phyloP scores from a whole-genome alignment of 1,140 invertebrate species.

The Cydia splendana region DNA sequence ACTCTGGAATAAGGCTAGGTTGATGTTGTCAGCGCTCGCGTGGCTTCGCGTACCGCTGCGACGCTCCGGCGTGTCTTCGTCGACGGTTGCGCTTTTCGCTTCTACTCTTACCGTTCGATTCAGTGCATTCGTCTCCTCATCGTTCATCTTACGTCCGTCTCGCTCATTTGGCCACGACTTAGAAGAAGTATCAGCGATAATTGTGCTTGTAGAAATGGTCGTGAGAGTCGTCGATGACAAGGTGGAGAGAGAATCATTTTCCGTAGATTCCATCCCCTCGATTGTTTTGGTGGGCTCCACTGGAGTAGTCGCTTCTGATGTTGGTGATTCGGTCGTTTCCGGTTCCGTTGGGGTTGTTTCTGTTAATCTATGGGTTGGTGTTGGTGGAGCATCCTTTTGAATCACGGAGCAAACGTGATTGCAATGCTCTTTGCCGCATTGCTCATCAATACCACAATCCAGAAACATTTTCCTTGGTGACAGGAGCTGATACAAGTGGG shows the following conservation, averaged over 20 bases:
- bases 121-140: not conserved
- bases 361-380: not conserved
- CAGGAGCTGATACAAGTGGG: conserved; percentile 61
- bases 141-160: not conserved
- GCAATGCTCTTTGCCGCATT: conserved; percentile 52
- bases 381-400: conserved; percentile 52
- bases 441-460: conserved; percentile 56
- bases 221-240: not conserved
- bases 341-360: not conserved
- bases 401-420: conserved; percentile 48
- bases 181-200: not conserved
- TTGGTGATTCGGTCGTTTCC: not conserved
- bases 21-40: not conserved
- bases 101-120: conserved; percentile 2
- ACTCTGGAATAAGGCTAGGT: not conserved
- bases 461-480: conserved; percentile 61
- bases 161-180: conserved; percentile 10
- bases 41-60: not conserved
- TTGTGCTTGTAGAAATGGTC: not conserved
- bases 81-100: not conserved
- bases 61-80: not conserved
- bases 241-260: not conserved
- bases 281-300: not conserved
- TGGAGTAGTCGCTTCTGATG: not conserved
- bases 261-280: not conserved